phyloP scores from a whole-genome alignment of 2,797 vertebrate species.

The Pangasius macronema region DNA sequence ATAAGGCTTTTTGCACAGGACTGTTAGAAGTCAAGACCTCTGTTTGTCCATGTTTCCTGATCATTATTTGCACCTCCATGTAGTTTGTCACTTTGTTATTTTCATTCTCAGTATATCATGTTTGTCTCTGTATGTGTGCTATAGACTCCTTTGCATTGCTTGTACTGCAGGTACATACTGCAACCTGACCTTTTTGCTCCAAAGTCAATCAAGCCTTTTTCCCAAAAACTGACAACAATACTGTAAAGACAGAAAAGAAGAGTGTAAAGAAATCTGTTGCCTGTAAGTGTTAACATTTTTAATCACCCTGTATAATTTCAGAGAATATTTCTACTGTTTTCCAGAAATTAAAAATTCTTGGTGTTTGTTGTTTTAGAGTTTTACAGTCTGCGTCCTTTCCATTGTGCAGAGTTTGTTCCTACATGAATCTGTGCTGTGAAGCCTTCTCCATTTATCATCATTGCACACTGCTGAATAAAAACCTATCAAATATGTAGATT shows the following conservation, averaged over 20 bases:
- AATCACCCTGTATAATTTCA: neutral
- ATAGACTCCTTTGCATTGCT: neutral
- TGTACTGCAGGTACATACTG: neutral
- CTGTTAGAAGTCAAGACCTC: neutral
- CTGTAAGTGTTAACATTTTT: neutral
- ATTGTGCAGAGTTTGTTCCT: constrained; percentile 41
- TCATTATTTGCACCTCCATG: neutral
- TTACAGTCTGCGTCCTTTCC: constrained; percentile 16
- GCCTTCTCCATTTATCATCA: constrained; percentile 34
- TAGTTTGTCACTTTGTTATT: neutral
- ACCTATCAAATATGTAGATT: constrained; percentile 43
- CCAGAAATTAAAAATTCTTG: neutral
- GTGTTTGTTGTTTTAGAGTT: constrained; percentile 26
- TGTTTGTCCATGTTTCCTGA: neutral
- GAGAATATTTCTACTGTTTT: neutral
- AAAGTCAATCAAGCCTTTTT: neutral
- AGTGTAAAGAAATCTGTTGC: neutral
- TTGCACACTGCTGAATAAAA: constrained; percentile 19
- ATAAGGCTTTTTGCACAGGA: neutral
- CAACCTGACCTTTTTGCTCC: neutral
- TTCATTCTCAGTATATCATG: neutral
- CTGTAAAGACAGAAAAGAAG: neutral
- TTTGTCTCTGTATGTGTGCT: neutral
- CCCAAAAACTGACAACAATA: neutral
- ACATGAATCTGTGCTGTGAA: constrained; percentile 14